These are phyloP conservation scores for Lepidothrix coronata DNA, from an alignment of 2,113 vertebrate species.

Conservation along the genomic window DNA sequence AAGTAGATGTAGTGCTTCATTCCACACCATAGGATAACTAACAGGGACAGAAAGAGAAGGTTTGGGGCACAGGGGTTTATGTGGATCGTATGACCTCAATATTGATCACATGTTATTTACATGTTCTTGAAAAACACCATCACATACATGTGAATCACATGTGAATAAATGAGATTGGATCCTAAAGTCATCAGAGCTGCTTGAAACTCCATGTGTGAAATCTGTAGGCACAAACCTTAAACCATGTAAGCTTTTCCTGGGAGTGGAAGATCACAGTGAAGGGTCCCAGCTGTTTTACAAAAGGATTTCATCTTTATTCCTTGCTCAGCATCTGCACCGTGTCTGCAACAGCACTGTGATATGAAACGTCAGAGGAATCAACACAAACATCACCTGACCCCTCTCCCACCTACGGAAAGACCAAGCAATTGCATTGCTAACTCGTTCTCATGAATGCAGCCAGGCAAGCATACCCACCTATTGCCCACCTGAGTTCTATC, in stretches of 20 bases:
- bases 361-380: background rate
- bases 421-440: background rate
- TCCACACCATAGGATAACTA: background rate
- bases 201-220: slow-evolving; percentile 26
- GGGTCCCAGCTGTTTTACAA: background rate
- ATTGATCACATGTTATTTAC: background rate
- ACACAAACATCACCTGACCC: background rate
- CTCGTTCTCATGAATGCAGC: background rate
- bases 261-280: background rate
- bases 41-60: slow-evolving; percentile 15
- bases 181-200: slow-evolving; percentile 14
- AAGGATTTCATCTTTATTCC: background rate
- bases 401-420: background rate
- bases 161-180: slow-evolving; percentile 15
- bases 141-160: background rate
- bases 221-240: background rate
- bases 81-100: background rate
- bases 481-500: background rate
- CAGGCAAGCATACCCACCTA: background rate
- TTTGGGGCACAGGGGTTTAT: slow-evolving; percentile 29
- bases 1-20: background rate
- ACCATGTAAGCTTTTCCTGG: background rate
- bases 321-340: accelerated
- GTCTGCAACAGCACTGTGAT: background rate
- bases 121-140: background rate